These are phyloP conservation scores for Platysteira castanea DNA, from an alignment of 2,113 vertebrate genomes.

Conservation along the genomic window DNA sequence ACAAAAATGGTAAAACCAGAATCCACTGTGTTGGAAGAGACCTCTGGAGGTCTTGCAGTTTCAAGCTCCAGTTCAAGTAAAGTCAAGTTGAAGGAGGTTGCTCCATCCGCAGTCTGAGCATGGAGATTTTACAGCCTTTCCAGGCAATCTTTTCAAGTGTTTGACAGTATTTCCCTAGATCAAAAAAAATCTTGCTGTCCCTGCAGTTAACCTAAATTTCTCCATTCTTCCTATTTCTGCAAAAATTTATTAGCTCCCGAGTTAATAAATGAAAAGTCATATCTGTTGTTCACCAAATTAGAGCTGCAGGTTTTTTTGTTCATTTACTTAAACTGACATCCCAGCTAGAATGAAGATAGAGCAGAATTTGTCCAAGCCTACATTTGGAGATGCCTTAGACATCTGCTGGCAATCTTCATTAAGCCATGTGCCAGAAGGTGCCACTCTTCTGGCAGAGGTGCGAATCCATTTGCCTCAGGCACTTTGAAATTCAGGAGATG, in stretches of 20 bases:
- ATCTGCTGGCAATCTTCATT: not conserved
- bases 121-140: not conserved
- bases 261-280: not conserved
- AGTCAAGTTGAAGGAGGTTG: not conserved
- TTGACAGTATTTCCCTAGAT: not conserved
- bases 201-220: not conserved
- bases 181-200: rapidly evolving
- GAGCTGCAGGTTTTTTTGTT: not conserved
- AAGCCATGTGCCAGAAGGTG: not conserved
- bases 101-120: not conserved
- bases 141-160: not conserved
- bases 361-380: not conserved
- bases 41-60: not conserved
- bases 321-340: not conserved
- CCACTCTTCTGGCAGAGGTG: not conserved
- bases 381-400: not conserved
- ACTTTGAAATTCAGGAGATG: not conserved
- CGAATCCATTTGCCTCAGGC: not conserved
- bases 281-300: not conserved
- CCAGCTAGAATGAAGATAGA: not conserved
- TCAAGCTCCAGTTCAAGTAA: not conserved
- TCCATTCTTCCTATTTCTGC: not conserved
- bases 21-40: not conserved
- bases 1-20: not conserved
- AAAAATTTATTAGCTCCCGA: not conserved